phyloP scores from a whole-genome alignment of 1,140 invertebrate genomes.

The Lucilia cuprina region DNA sequence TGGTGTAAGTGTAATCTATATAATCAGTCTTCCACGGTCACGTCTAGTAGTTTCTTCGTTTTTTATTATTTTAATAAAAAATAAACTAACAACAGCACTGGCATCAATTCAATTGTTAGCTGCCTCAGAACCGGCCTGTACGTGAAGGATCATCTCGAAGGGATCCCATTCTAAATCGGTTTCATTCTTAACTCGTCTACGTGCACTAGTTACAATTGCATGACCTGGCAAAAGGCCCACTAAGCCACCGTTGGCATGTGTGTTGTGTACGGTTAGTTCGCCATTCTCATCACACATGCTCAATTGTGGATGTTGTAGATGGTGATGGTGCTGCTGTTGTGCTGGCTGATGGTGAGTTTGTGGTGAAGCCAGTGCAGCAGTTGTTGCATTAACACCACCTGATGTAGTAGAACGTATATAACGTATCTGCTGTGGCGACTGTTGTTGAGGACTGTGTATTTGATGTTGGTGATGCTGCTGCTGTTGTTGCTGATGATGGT shows the following conservation, averaged over 20 bases:
- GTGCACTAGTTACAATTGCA: conserved; percentile 16
- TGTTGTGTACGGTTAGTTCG: neutral
- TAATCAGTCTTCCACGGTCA: conserved; percentile 34
- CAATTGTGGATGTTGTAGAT: conserved; percentile 42
- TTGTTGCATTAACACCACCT: conserved; percentile 12
- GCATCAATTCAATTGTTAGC: conserved; percentile 44
- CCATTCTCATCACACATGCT: conserved; percentile 25
- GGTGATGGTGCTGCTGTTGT: conserved; percentile 36
- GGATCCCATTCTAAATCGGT: conserved; percentile 60
- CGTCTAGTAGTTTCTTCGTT: conserved; percentile 25
- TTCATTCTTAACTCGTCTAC: conserved; percentile 42
- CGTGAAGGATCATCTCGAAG: conserved; percentile 59
- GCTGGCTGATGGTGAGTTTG: conserved; percentile 35
- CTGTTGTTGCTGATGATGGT: conserved; percentile 43
- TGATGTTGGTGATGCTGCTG: conserved; percentile 38
- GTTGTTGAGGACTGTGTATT: conserved; percentile 38
- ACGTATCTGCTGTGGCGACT: conserved; percentile 31
- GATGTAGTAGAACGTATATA: conserved; percentile 33
- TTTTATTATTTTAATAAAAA: neutral
- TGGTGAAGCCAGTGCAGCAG: neutral
- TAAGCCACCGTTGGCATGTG: neutral
- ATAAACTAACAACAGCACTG: neutral
- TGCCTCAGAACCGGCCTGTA: conserved; percentile 51
- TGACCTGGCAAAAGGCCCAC: conserved; percentile 28
- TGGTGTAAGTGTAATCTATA: conserved; percentile 22